Evolutionary conservation across 2,888 invertebrate genomes (phyloP), one percentile per base, ranked within the genome.

Genomic region (Caenorhabditis sinica): DNA sequence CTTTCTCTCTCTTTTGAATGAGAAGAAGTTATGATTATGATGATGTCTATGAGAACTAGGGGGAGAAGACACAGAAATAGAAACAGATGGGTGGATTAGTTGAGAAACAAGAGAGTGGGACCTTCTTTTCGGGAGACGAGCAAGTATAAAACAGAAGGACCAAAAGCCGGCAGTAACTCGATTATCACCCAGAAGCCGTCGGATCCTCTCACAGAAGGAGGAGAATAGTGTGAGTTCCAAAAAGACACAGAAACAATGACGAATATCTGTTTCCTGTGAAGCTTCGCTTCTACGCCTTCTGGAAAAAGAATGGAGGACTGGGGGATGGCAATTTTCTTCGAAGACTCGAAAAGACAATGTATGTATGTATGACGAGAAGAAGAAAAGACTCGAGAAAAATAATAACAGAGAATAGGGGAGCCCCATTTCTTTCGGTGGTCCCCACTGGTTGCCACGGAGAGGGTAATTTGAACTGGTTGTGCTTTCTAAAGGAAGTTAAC

Each of bases 11-110:
- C n/a, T 66, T 66, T 66, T 11, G 11, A 53, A 51, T 60, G 49
- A 74, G 51, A 65, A 74, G 43, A 43, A 51, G 65, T 56, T 61
- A 68, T 77, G 61, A 69, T 69, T 69, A 77, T 51, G 68, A 75
- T 58, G 68, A 43, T 60, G 49, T 66, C 68, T 53, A 36, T 77
- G 63, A 36, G 66, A 66, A 73, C 63, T 63, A 63, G 65, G 11
- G 40, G n/a, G 20, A 53, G 45, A 60, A 60, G 60, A 63, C 20
- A 66, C 36, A 56, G 66, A 75, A 65, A 66, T 43, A 77, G 76
- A 77, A 61, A 77, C 76, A 69, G 77, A 58, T 76, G 76, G 60
- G 33, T 66, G 49, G 66, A 68, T 68, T 76, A 76, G 76, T 60
- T 49, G 28, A 25, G n/a, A 49, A 43, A 56, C 65, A 49, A 71